Evolutionary conservation across 2,113 vertebrate species (phyloP).

Genomic region (Lonchura striata): DNA sequence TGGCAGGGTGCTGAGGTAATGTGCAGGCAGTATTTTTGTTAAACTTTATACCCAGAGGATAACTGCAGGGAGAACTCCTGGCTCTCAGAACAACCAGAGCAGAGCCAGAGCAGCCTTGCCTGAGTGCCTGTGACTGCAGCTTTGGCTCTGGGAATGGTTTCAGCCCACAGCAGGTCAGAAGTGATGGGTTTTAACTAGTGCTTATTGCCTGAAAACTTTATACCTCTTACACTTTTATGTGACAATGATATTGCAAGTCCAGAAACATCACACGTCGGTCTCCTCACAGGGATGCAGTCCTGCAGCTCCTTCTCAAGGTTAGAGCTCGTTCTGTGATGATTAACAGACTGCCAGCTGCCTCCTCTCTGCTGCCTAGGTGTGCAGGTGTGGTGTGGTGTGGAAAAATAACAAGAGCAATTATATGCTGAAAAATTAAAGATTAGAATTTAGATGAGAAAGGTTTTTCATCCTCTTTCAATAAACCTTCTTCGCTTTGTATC

Average conservation of each 20-base stretch:
- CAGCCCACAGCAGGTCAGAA: neutral
- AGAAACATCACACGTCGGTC: neutral
- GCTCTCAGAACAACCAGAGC: rapidly evolving
- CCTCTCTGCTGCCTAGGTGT: neutral
- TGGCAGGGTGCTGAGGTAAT: no score
- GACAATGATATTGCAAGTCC: neutral
- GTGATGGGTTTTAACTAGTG: neutral
- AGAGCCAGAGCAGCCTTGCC: neutral
- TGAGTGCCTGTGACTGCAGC: neutral
- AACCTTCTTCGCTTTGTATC: neutral
- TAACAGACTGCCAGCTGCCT: neutral
- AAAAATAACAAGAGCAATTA: neutral
- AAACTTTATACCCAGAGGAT: neutral
- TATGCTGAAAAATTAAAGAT: neutral
- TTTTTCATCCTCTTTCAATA: neutral
- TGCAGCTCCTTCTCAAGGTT: neutral
- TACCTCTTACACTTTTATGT: neutral
- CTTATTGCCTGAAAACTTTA: neutral
- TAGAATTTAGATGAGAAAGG: slow-evolving; percentile 9
- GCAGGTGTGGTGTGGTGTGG: neutral
- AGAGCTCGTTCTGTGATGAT: neutral
- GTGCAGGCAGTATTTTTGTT: neutral
- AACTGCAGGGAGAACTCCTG: neutral
- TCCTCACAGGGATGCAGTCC: neutral
- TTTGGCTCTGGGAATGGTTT: neutral